Base-by-base conservation (phyloP, 2,888 invertebrate genomes). In the Ophion obscuratus region DNA sequence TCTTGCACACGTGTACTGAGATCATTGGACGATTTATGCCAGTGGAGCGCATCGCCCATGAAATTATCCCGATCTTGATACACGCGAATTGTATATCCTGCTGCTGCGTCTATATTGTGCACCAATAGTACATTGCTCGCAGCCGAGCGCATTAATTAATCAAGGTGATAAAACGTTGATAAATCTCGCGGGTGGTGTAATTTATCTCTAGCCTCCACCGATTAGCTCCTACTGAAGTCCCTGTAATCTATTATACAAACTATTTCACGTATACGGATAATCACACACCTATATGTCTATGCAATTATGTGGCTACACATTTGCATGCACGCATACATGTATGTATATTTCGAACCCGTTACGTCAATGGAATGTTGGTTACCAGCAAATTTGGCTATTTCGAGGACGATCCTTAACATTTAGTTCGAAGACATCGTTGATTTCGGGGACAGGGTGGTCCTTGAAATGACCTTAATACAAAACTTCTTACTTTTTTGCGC, bases 101-200 rank as follows among this genome's bases (percentile, higher is more conserved):
- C 79, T 73, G 76, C 62, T n/a, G 61, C 40, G 44, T 74, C 61
- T 71, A 83, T 79, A 70, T 31, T 24, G 57, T 64, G 14, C 53
- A 53, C 67, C 80, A 80, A 80, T 80, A 73, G 76, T 81, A 57
- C 83, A 84, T 71, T 84, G 79, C 80, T 71, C 81, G 83, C 77
- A 53, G 27, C 61, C 59, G 74, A 83, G 77, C 59, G 75, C 81
- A 81, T 86, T 83, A 83, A 86, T 86, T 83, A 86, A 86, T 86
- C 83, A 84, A 81, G 86, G 86, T 86, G 86, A 86, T 86, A 86
- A 84, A 86, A 86, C 78, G 86, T 79, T 86, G 86, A 86, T 86
- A 86, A 78, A 75, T 78, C 27, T 76, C n/a, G 81, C 36, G 81
- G 66, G 78, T 78, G 31, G 77, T 47, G 47, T 74, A 83, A 86